phyloP scores from a whole-genome alignment of 2,888 invertebrate genomes.

The Neoascia interrupta region DNA sequence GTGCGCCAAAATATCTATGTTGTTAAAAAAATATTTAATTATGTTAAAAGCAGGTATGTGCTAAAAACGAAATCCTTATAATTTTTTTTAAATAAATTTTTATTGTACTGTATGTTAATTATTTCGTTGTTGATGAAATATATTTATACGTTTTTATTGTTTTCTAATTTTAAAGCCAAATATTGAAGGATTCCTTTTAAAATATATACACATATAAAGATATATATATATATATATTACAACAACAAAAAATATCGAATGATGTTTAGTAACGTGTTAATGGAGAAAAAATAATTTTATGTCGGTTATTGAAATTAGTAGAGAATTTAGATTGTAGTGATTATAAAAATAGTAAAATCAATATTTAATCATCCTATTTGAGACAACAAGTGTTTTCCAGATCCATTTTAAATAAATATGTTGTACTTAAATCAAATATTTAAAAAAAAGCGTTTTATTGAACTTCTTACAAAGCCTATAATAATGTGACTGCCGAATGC shows the following conservation, averaged over 20 bases:
- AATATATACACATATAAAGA: conserved; percentile 20
- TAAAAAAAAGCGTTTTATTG: background rate
- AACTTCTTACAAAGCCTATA: background rate
- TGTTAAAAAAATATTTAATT: too few species aligned
- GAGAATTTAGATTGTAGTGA: conserved; percentile 42
- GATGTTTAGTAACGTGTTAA: conserved; percentile 21
- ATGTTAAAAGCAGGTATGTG: too few species aligned
- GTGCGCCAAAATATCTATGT: too few species aligned
- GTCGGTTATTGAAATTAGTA: conserved; percentile 48
- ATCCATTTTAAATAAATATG: conserved; percentile 38
- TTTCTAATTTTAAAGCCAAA: conserved; percentile 19
- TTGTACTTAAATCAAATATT: conserved; percentile 33
- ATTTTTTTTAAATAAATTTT: too few species aligned
- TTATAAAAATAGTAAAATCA: conserved; percentile 30
- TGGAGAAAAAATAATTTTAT: conserved; percentile 44
- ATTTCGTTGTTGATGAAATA: too few species aligned
- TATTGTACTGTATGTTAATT: too few species aligned
- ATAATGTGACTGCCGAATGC: too few species aligned
- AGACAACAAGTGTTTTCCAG: conserved; percentile 22
- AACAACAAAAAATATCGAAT: conserved; percentile 24
- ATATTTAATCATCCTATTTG: conserved; percentile 33
- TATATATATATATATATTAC: too few species aligned
- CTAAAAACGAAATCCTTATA: too few species aligned
- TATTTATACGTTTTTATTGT: too few species aligned
- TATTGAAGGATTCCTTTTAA: conserved; percentile 40